Evolutionary conservation across 2,888 invertebrate species (phyloP).

Genomic region (Hirtodrosophila alboralis): DNA sequence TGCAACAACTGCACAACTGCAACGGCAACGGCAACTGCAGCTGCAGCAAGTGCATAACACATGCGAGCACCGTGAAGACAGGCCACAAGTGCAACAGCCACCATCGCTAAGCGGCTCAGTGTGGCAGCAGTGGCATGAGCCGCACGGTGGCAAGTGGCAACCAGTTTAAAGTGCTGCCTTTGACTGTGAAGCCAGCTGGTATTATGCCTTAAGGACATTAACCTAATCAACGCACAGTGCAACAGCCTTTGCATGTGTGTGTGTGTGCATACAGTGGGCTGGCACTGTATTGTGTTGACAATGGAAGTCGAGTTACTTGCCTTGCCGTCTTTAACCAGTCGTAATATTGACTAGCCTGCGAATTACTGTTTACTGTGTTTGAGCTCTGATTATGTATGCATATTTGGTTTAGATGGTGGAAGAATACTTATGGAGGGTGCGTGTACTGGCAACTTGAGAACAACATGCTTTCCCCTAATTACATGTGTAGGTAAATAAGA

Average conservation of each 20-base stretch:
- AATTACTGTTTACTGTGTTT: constrained; percentile 37
- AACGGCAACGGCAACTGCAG: constrained; percentile 23
- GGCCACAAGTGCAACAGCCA: constrained; percentile 10
- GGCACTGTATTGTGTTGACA: constrained; percentile 25
- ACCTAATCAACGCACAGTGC: constrained; percentile 71
- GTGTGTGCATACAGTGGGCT: constrained; percentile 17
- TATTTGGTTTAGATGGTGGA: neutral
- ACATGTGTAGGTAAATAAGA: neutral
- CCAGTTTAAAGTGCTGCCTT: constrained; percentile 47
- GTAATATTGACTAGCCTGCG: constrained; percentile 44
- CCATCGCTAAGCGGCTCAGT: constrained; percentile 20
- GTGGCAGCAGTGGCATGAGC: neutral
- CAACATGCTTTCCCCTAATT: neutral
- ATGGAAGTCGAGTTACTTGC: constrained; percentile 14
- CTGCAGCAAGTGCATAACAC: constrained; percentile 36
- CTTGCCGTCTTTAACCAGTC: neutral
- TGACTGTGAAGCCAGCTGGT: constrained; percentile 53
- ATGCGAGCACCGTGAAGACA: constrained; percentile 29
- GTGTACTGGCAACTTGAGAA: neutral
- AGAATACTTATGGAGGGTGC: neutral
- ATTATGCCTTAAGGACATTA: constrained; percentile 72
- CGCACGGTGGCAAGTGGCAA: neutral
- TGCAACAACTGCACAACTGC: constrained; percentile 17
- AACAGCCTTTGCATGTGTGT: constrained; percentile 16
- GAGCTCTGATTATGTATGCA: constrained; percentile 19